Evolutionary conservation across 2,113 vertebrate genomes (phyloP).

Genomic region (Misgurnus mizolepis): DNA sequence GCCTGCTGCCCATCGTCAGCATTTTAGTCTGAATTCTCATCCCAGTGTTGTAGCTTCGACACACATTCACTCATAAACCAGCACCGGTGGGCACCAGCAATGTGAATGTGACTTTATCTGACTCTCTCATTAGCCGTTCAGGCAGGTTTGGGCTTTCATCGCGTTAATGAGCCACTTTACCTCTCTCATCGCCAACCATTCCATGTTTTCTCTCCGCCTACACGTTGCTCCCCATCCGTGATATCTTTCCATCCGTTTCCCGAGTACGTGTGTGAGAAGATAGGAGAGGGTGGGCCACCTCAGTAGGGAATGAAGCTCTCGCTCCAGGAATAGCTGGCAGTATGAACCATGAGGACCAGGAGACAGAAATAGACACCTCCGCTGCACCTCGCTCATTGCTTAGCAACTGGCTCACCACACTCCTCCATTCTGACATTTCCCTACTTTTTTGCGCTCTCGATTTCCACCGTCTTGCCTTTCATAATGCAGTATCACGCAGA

Average conservation of each 20-base stretch:
- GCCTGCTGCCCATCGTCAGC: conserved; percentile 22
- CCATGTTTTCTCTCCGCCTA: background rate
- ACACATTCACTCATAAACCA: background rate
- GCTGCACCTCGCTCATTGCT: conserved; percentile 56
- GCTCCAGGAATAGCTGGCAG: conserved; percentile 58
- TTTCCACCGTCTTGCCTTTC: background rate
- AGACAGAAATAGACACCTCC: conserved; percentile 60
- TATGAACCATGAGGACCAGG: conserved; percentile 53
- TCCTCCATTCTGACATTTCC: conserved; percentile 47
- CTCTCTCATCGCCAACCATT: conserved; percentile 4
- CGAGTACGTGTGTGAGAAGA: conserved; percentile 20
- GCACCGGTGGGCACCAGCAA: background rate
- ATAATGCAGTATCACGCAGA: background rate
- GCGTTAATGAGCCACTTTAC: background rate
- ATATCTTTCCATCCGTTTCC: conserved; percentile 7
- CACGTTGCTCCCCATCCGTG: background rate
- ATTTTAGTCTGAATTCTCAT: conserved; percentile 14
- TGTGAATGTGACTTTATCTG: background rate
- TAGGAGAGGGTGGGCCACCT: conserved; percentile 40
- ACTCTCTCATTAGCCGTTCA: background rate
- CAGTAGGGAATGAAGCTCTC: conserved; percentile 50
- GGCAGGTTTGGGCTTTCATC: background rate
- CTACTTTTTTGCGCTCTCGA: conserved; percentile 21
- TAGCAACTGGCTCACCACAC: conserved; percentile 55
- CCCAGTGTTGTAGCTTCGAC: conserved; percentile 2